Conservation (phyloP, 2,113 vertebrate species). For the Tautogolabrus adspersus region DNA sequence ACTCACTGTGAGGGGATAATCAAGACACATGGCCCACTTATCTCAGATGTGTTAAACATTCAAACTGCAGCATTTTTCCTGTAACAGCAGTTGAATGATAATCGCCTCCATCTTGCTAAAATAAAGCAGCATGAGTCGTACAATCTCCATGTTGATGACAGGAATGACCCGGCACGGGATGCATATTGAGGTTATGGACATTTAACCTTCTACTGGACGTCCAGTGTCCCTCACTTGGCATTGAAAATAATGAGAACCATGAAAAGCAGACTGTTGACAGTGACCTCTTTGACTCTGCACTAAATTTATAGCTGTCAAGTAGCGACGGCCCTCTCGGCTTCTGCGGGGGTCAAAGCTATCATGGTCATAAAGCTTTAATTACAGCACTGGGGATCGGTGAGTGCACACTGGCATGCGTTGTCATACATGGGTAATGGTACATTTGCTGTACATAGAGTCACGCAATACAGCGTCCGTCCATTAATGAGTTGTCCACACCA, state of each 20-base stretch:
- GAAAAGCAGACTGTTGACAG: slow-evolving; percentile 71
- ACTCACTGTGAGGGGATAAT: slow-evolving; percentile 60
- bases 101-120: slow-evolving; percentile 28
- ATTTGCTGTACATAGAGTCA: neutral
- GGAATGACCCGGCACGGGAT: neutral
- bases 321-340: slow-evolving; percentile 36
- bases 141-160: neutral
- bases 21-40: slow-evolving; percentile 70
- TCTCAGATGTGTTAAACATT: slow-evolving; percentile 58
- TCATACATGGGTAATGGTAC: slow-evolving; percentile 6
- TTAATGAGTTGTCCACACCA: neutral
- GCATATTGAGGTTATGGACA: slow-evolving; percentile 38
- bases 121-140: neutral
- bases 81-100: slow-evolving; percentile 25
- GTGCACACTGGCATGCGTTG: slow-evolving; percentile 3
- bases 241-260: slow-evolving; percentile 72
- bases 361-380: slow-evolving; percentile 67
- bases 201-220: slow-evolving; percentile 50
- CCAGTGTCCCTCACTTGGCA: slow-evolving; percentile 57
- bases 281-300: slow-evolving; percentile 62
- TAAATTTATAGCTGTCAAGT: slow-evolving; percentile 63
- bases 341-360: slow-evolving; percentile 55
- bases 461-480: neutral
- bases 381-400: slow-evolving; percentile 25
- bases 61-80: slow-evolving; percentile 15